Base-by-base conservation (phyloP, 2,797 vertebrate species). In the Passerculus sandwichensis region DNA sequence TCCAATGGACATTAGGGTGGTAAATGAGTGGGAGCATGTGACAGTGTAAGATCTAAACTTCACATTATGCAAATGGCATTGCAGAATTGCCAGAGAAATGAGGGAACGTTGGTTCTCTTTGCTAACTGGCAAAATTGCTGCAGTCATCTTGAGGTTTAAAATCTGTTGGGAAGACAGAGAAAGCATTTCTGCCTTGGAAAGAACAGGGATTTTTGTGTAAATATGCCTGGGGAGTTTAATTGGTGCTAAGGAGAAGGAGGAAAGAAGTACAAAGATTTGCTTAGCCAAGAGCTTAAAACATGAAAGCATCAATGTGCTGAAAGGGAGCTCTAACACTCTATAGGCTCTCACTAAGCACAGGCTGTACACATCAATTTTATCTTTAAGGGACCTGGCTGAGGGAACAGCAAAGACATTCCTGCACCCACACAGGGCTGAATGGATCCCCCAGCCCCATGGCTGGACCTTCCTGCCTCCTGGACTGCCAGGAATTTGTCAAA, bases 21-120 rank as follows among this genome's bases (percentile, higher is more conserved):
- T 23, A 82, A 91, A 93, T 42, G 67, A 82, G 66, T 66, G 48
- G 50, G n/a, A 91, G 69, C 56, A n/a, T 10, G 56, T 61, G 81
- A 79, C 60, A 61, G 11, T 2, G 42, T 80, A 77, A 89, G 74
- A 91, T 57, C 34, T 57, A 54, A 85, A 85, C 54, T 71, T 79
- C 87, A 44, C 74, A 78, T 91, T 89, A 95, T 92, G 88, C 88
- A 93, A 92, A 91, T 76, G 32, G 29, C 34, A 78, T 21, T 22
- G 84, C 61, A 30, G 88, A 85, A 92, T 74, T 80, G 54, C 86
- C 82, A 77, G 72, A 78, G 17, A 71, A 93, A 91, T 26, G 59
- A 93, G 70, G 65, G 23, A 54, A 72, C 19, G 8, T 47, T 47
- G 82, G 65, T 44, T 77, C 62, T 88, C 79, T 85, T 22, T 57